A percentile compares a stretch with the other conserved stretches of the same genome.
phyloP scores from a whole-genome alignment of 2,888 invertebrate species.

The Podabrus alpinus region DNA sequence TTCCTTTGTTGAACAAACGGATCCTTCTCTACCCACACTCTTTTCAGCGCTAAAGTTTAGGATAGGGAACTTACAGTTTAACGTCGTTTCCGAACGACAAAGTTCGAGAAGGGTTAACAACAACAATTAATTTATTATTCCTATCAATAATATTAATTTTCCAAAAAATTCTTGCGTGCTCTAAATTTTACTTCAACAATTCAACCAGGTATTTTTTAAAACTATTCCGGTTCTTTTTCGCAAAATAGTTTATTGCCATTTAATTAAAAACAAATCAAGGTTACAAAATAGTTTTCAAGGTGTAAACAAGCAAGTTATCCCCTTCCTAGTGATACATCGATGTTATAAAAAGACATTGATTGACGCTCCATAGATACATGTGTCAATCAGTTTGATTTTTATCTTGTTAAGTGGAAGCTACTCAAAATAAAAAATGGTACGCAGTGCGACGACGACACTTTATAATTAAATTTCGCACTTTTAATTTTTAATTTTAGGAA shows the following conservation, averaged over 20 bases:
- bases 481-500: not conserved
- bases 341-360: constrained; percentile 30
- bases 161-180: too few species aligned
- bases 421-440: not conserved
- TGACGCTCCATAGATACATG: constrained; percentile 15
- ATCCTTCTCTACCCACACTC: too few species aligned
- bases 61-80: too few species aligned
- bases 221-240: not conserved
- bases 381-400: constrained; percentile 22
- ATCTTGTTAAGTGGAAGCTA: not conserved
- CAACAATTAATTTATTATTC: too few species aligned
- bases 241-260: not conserved
- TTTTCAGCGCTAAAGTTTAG: too few species aligned
- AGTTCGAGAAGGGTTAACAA: too few species aligned
- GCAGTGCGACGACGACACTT: not conserved
- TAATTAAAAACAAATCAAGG: constrained; percentile 3
- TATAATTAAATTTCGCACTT: not conserved
- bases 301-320: constrained; percentile 14
- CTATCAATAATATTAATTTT: too few species aligned
- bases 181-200: too few species aligned
- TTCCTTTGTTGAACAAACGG: too few species aligned
- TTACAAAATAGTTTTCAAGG: constrained; percentile 14
- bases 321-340: constrained; percentile 24
- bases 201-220: not conserved
- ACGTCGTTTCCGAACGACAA: too few species aligned